Base-by-base conservation (phyloP, 2,888 invertebrate species). In the Drosophila nr. fundita region DNA sequence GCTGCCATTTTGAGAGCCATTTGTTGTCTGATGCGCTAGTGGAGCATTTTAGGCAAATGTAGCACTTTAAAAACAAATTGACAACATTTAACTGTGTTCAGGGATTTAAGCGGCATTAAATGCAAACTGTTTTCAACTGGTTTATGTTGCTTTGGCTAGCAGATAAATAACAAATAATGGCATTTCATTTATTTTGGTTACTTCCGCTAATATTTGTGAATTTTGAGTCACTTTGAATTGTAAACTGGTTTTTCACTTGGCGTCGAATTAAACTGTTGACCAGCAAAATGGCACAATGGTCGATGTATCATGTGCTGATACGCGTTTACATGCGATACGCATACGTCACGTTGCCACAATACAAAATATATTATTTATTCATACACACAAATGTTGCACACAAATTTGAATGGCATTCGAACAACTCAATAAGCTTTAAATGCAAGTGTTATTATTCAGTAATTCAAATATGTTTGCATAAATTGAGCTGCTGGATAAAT, bases 41-140 rank as follows among this genome's bases (percentile, higher is more conserved):
- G 58, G 61, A 65, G 64, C 68, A 68, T 72, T 78, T 76, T 42
- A 60, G 68, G 62, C 58, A 78, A 80, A 71, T 80, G 72, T 53
- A 68, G 72, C 72, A 72, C 61, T 79, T 76, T 53, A 62, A 59
- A 71, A 62, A 53, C 42, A 63, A 66, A 68, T 72, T 76, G 58
- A 34, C 55, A 67, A 67, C 42, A 52, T 32, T 67, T 55, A 30
- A 38, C 32, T 42, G 53, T 34, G 50, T 42, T 54, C 27, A 27
- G 55, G 62, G 63, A 78, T 74, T 78, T 60, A 62, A 76, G 63
- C 48, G 36, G 13, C 29, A 53, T 61, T 54, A 27, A 42, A 10
- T 38, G 45, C 30, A 40, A 60, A 48, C 48, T 57, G 45, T 64
- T 64, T 10, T 60, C 27, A 72, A 49, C 42, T 49, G 38, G 58